These are phyloP conservation scores for Notodonta dromedarius DNA, from an alignment of 2,888 invertebrate species.

Conservation along the genomic window DNA sequence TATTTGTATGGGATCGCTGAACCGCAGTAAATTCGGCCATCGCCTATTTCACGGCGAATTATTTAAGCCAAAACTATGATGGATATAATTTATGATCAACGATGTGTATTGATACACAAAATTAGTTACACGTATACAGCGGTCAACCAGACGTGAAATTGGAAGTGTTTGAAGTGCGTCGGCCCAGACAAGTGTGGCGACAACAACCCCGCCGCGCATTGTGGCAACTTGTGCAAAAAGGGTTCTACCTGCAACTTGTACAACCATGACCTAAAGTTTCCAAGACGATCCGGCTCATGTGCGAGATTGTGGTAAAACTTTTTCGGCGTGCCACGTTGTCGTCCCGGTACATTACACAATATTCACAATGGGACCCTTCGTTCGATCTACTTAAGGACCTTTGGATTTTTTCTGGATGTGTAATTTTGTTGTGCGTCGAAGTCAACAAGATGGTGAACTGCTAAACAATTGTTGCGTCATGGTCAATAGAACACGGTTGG, in stretches of 20 bases:
- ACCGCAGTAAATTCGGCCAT: constrained; percentile 12
- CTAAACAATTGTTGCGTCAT: constrained; percentile 83
- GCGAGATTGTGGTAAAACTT: constrained; percentile 49
- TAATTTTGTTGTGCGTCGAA: constrained; percentile 69
- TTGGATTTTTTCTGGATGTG: constrained; percentile 67
- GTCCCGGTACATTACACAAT: constrained; percentile 82
- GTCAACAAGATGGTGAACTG: constrained; percentile 82
- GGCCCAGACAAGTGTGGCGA: constrained; percentile 74
- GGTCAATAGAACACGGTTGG: constrained; percentile 75
- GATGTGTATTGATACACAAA: constrained; percentile 66
- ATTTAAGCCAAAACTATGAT: constrained; percentile 35
- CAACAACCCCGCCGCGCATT: constrained; percentile 61
- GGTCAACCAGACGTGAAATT: constrained; percentile 78
- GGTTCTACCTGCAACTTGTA: constrained; percentile 75
- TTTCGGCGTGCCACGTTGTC: constrained; percentile 51
- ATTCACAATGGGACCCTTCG: constrained; percentile 78
- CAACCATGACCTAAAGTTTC: constrained; percentile 46
- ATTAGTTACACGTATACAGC: constrained; percentile 75
- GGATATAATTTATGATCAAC: constrained; percentile 58
- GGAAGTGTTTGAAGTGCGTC: constrained; percentile 65
- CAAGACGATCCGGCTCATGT: constrained; percentile 21
- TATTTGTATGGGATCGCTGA: constrained; percentile 2
- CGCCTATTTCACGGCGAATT: constrained; percentile 71
- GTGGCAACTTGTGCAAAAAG: constrained; percentile 81
- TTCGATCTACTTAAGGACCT: constrained; percentile 75